Conservation (phyloP, 1,140 invertebrate genomes). For the Caenorhabditis remanei region DNA sequence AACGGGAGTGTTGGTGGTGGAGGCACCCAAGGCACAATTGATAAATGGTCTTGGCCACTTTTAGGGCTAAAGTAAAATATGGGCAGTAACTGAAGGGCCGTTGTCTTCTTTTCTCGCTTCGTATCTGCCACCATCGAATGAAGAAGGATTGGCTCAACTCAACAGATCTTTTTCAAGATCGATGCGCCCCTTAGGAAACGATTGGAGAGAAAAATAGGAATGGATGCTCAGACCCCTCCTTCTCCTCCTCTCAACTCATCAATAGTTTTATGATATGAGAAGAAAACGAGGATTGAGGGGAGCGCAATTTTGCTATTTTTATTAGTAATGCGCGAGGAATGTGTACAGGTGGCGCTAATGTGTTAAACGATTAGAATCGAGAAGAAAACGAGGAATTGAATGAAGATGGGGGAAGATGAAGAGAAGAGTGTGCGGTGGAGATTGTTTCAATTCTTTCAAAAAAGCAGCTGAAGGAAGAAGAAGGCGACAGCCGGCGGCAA, state of each 20-base stretch:
- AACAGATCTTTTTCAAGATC: constrained; percentile 52
- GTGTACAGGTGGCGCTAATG: constrained; percentile 54
- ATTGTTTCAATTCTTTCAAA: constrained; percentile 40
- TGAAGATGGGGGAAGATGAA: constrained; percentile 13
- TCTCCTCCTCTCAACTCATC: background rate
- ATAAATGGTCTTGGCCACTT: constrained; percentile 48
- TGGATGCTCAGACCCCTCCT: constrained; percentile 14
- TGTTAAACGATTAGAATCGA: constrained; percentile 53
- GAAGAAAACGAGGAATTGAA: constrained; percentile 41
- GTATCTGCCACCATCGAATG: constrained; percentile 34
- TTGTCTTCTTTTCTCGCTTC: background rate
- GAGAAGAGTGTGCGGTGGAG: constrained; percentile 10
- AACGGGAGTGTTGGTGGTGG: constrained; percentile 51
- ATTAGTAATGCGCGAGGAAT: constrained; percentile 53
- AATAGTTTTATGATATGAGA: constrained; percentile 55
- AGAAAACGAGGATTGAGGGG: background rate
- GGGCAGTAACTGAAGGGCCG: constrained; percentile 23
- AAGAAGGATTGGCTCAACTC: constrained; percentile 51
- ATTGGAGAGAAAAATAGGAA: background rate
- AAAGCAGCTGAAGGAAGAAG: constrained; percentile 47
- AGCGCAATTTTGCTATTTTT: constrained; percentile 46
- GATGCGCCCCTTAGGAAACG: constrained; percentile 36
- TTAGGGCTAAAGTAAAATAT: constrained; percentile 55
- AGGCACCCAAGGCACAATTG: constrained; percentile 51
- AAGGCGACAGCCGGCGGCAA: constrained; percentile 38